A percentile compares a stretch with the other conserved stretches of the same genome.
phyloP scores from a whole-genome alignment of 1,140 invertebrate genomes.

The Sarcophaga peregrina region DNA sequence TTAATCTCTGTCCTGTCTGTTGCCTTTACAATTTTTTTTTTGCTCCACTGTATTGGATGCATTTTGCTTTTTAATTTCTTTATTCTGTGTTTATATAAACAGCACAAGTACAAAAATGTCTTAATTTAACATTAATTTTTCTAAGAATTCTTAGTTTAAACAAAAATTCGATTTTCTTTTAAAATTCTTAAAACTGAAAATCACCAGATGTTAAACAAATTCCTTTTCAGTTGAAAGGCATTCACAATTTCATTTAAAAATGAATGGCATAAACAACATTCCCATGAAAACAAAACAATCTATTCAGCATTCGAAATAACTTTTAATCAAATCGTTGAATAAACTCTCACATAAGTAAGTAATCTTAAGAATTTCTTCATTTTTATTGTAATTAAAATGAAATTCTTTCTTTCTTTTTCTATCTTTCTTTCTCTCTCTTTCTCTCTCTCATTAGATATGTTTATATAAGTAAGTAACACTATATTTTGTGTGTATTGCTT shows the following conservation, averaged over 20 bases:
- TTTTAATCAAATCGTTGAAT: neutral
- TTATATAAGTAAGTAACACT: too few species aligned
- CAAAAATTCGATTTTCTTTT: neutral
- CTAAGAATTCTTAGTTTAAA: neutral
- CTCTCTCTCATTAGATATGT: too few species aligned
- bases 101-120: neutral
- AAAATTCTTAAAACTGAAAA: neutral
- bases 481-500: too few species aligned
- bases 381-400: too few species aligned
- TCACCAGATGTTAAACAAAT: conserved; percentile 3
- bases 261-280: neutral
- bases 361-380: neutral
- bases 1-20: too few species aligned
- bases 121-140: conserved; percentile 1
- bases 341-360: neutral
- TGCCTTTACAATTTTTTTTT: too few species aligned
- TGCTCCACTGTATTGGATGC: too few species aligned
- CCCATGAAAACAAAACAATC: neutral
- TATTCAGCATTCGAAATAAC: neutral
- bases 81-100: too few species aligned
- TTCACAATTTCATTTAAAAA: neutral
- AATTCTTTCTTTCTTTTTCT: too few species aligned
- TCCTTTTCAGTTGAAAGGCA: neutral
- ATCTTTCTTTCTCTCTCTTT: too few species aligned
- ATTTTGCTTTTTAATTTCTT: too few species aligned